A percentile compares a stretch with the other conserved stretches of the same genome.
Evolutionary conservation across 30 jellyfish, hydroid and myxozoan genomes (phyloP).

Genomic region (Chironex yamaguchii): DNA sequence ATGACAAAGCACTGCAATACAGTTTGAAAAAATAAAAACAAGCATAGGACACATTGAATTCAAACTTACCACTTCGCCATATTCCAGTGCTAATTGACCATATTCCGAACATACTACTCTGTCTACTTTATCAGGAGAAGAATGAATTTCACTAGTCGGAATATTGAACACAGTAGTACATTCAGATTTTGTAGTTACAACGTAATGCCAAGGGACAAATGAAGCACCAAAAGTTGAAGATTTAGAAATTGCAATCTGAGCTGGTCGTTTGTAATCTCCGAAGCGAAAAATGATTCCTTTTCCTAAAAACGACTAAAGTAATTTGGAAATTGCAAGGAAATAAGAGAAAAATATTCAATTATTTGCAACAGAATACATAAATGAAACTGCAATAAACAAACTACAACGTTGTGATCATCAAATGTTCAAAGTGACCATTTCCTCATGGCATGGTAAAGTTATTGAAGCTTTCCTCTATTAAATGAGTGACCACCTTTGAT

Average conservation of each 20-base stretch:
- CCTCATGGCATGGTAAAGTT: no score
- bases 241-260: slow-evolving; percentile 64
- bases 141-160: slow-evolving; percentile 76
- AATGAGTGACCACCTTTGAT: no score
- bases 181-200: slow-evolving; percentile 47
- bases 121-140: slow-evolving; percentile 80
- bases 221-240: slow-evolving; percentile 61
- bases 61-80: slow-evolving; percentile 81
- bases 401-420: no score
- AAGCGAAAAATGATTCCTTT: slow-evolving; percentile 35
- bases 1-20: no score
- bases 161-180: slow-evolving; percentile 74
- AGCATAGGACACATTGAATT: background rate
- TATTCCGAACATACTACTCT: slow-evolving; percentile 89
- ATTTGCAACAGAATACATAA: no score
- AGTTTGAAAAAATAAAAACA: no score
- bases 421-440: no score
- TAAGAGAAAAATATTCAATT: no score
- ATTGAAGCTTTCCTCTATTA: no score
- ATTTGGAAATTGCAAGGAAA: no score
- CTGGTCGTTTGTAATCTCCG: slow-evolving; percentile 80
- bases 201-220: slow-evolving; percentile 67
- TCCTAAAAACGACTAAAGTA: slow-evolving; percentile 64
- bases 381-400: no score
- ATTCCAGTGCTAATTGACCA: slow-evolving; percentile 76